Evolutionary conservation across 2,113 vertebrate genomes (phyloP), one percentile per base, ranked within the genome.

Genomic region (Austrofundulus limnaeus): DNA sequence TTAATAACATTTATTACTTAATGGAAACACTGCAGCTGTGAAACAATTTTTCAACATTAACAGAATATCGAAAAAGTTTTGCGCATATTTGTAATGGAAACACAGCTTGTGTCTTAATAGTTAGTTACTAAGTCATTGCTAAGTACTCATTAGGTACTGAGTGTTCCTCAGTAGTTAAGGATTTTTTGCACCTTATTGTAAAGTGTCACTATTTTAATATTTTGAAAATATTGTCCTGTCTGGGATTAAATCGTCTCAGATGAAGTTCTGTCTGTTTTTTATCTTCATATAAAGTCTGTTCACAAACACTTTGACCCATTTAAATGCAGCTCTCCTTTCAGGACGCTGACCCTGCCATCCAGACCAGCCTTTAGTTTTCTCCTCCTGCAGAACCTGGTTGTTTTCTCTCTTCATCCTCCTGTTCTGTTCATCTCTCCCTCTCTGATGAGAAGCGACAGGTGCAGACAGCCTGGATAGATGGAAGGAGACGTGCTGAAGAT

Each of bases 361-460:
- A 56, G 47, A 50, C 34, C 11, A 20, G 56, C 42, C 66, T 52
- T 43, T 56, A 63, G 24, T 69, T 67, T 72, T 75, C 61, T 73
- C 9, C 56, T 42, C 34, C 10, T 61, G 43, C 58, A 63, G 70
- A 63, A 66, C 43, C 54, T 41, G 45, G 9, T 62, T 47, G 47
- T 61, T 64, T 17, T 41, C 58, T 39, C 64, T 69, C 31, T 5
- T 34, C 31, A 34, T 34, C 31, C 43, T 46, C 45, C 4, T 50
- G 61, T 68, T 51, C 57, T 39, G 17, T 62, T 42, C 19, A 65
- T 72, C 64, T 54, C 71, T 39, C 42, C 34, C 46, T 43, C 62
- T 68, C 72, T 75, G 81, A 84, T 84, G 83, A 77, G 70, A 67
- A 67, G 71, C 50, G 77, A 86, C 79, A 76, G 77, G 66, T 64